Base-by-base conservation (phyloP, 2,113 vertebrate genomes). In the Polyodon spathula region DNA sequence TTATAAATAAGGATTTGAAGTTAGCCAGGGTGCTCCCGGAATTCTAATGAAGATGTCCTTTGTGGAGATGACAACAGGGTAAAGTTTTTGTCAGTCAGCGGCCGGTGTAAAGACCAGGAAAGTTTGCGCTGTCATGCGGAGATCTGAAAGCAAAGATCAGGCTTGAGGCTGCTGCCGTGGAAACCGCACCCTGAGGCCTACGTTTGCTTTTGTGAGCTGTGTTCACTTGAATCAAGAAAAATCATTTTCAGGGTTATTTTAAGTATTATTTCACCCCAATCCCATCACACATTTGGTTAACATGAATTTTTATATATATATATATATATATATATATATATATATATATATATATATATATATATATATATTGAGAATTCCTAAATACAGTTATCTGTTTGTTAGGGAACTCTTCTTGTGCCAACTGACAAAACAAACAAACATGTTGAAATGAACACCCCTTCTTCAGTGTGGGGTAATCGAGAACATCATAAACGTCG, bases 1-100 rank as follows among this genome's bases (percentile, higher is more conserved):
- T 43, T 72, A 81, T 76, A 83, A 82, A 84, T 69, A 73, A 61
- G 37, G 60, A 74, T 78, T 71, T 66, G 76, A 68, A 67, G 72
- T 73, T 60, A 68, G 52, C 0, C 55, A 4, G 15, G 48, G 54
- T 51, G 73, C 71, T 66, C 67, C 65, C 46, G 48, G 86, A 87
- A 86, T 86, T 73, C 75, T 80, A 86, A 87, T 84, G 81, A 84
- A 83, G 76, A 67, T 1, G 54, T 81, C 84, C 78, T 87, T 88
- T 87, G 85, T 87, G 59, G 70, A 71, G 78, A 67, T 75, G 43
- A 79, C 74, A 77, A 73, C 66, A 60, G 69, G 69, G 61, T 59
- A 38, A 64, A 80, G 73, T 80, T 77, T 66, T 73, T 71, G 72
- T 74, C 54, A 62, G 68, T 77, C 61, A 78, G 74, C 72, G 66